These are phyloP conservation scores for Xiphias gladius DNA, from an alignment of 2,113 vertebrate species.

Conservation along the genomic window DNA sequence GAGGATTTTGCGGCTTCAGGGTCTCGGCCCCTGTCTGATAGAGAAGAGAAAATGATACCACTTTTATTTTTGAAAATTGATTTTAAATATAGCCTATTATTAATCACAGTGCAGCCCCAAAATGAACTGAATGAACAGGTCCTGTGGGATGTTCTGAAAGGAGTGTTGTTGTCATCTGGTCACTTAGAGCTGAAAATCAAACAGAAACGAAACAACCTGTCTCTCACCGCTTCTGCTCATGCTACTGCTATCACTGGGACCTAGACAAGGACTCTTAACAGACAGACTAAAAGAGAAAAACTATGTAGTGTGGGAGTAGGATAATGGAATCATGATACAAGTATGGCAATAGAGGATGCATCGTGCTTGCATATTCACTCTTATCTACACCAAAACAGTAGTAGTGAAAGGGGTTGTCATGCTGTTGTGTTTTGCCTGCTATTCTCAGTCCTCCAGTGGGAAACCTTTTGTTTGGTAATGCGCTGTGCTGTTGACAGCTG, in stretches of 20 bases:
- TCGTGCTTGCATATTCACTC: slow-evolving; percentile 62
- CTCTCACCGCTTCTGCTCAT: slow-evolving; percentile 59
- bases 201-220: slow-evolving; percentile 60
- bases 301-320: slow-evolving; percentile 41
- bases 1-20: slow-evolving; percentile 55
- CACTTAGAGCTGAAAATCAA: slow-evolving; percentile 55
- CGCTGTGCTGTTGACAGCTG: slow-evolving; percentile 59
- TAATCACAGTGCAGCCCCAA: slow-evolving; percentile 68
- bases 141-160: slow-evolving; percentile 40
- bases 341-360: slow-evolving; percentile 40
- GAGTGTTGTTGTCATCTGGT: slow-evolving; percentile 34
- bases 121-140: slow-evolving; percentile 47
- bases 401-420: slow-evolving; percentile 48
- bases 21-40: slow-evolving; percentile 27
- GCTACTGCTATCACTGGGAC: slow-evolving; percentile 58
- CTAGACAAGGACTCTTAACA: slow-evolving; percentile 67
- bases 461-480: slow-evolving; percentile 56
- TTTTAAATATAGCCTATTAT: slow-evolving; percentile 71
- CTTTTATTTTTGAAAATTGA: slow-evolving; percentile 77
- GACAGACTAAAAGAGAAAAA: slow-evolving; percentile 59
- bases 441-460: slow-evolving; percentile 47
- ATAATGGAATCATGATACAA: slow-evolving; percentile 54
- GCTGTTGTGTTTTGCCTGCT: slow-evolving; percentile 38
- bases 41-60: slow-evolving; percentile 66
- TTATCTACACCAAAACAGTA: slow-evolving; percentile 57